Percentiles rank a stretch among this genome's conserved stretches.
These are phyloP conservation scores for Acestrorhynchus altus DNA, from an alignment of 2,797 vertebrate genomes.

Conservation along the genomic window DNA sequence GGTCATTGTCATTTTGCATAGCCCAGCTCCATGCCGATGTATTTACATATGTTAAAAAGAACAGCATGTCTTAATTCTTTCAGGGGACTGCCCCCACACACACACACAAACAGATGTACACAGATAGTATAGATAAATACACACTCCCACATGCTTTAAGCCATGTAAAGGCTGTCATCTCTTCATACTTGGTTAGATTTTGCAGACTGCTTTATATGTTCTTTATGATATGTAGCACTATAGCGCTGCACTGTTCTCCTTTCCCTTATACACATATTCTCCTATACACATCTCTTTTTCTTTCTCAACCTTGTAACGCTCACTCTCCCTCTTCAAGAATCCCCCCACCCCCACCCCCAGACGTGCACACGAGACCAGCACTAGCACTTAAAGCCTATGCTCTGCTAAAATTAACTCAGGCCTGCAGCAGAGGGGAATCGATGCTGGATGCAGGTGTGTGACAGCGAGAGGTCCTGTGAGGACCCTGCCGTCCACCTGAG, in stretches of 20 bases:
- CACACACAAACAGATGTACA: too few relatives aligned
- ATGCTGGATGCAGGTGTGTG: conserved; percentile 23
- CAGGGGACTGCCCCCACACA: too few relatives aligned
- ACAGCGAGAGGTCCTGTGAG: conserved; percentile 23
- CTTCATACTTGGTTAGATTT: not conserved
- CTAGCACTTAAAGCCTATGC: conserved; percentile 16
- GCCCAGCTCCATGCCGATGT: too few relatives aligned
- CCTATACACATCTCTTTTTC: not conserved
- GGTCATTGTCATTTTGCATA: too few relatives aligned
- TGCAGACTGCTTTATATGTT: not conserved
- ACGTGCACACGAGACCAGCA: conserved; percentile 24
- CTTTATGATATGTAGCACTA: conserved; percentile 9
- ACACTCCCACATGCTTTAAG: not conserved
- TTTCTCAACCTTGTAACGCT: too few relatives aligned
- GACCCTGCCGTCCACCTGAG: conserved; percentile 4
- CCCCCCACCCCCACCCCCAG: too few relatives aligned
- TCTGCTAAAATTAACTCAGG: conserved; percentile 42
- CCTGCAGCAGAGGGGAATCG: conserved; percentile 20
- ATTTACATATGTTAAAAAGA: too few relatives aligned
- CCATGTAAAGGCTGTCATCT: not conserved
- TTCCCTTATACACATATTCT: not conserved
- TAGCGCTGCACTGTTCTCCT: conserved; percentile 65
- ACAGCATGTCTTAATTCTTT: too few relatives aligned
- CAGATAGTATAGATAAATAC: too few relatives aligned
- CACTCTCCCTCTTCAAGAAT: conserved; percentile 67